Percentiles rank a stretch among this genome's conserved stretches.
phyloP scores from a whole-genome alignment of 1,140 invertebrate genomes.

The Sogatella furcifera region DNA sequence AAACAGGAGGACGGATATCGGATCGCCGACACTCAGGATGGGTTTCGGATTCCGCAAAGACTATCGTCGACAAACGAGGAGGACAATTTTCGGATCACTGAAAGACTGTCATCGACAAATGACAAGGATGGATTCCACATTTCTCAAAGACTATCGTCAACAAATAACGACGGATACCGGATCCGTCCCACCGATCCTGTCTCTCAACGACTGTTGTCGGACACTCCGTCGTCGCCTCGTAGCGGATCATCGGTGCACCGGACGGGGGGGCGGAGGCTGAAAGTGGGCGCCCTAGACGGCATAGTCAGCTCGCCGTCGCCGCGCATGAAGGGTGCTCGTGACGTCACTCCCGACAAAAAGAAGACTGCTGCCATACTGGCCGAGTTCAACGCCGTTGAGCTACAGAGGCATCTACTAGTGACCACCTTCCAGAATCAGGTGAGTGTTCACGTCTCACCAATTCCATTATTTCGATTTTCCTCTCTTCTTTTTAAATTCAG shows the following conservation, averaged over 20 bases:
- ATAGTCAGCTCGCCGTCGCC: constrained; percentile 23
- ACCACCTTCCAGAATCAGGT: constrained; percentile 79
- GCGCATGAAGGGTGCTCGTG: constrained; percentile 17
- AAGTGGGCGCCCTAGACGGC: constrained; percentile 25
- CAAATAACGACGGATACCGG: constrained; percentile 9
- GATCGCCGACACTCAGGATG: constrained; percentile 17
- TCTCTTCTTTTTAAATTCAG: too few relatives aligned
- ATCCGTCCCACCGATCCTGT: constrained; percentile 14
- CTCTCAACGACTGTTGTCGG: neutral
- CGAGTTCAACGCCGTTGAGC: constrained; percentile 66
- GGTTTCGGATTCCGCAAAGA: neutral
- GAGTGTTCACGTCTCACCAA: constrained; percentile 14
- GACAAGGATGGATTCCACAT: constrained; percentile 2
- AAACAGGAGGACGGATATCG: neutral
- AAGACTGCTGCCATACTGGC: constrained; percentile 71
- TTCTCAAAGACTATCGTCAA: neutral
- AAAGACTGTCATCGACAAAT: neutral
- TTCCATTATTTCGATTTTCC: too few relatives aligned
- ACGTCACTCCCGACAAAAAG: constrained; percentile 32
- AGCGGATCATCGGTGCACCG: too few relatives aligned
- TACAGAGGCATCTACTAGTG: constrained; percentile 71
- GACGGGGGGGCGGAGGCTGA: too few relatives aligned
- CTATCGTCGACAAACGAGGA: too few relatives aligned
- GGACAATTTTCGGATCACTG: too few relatives aligned
- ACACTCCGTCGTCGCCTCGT: neutral